Percentiles rank a stretch among this genome's conserved stretches.
phyloP scores from a whole-genome alignment of 2,888 invertebrate species.

The Amiota mariae region DNA sequence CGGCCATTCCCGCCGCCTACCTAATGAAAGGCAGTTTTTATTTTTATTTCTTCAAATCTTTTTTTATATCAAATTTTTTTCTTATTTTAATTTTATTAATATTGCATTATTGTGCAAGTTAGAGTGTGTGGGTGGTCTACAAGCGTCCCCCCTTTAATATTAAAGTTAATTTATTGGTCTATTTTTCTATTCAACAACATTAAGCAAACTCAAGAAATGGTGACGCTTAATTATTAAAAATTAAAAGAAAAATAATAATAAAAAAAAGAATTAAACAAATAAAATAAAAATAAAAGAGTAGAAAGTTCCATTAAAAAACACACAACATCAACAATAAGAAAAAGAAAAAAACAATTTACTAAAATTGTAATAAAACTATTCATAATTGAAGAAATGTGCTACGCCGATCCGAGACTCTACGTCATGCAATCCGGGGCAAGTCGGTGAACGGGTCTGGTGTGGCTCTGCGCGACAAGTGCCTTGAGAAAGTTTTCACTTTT shows the following conservation, averaged over 20 bases:
- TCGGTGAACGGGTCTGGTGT: not conserved
- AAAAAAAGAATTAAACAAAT: not conserved
- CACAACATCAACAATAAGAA: constrained; percentile 9
- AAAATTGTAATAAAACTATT: constrained; percentile 12
- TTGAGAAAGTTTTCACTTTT: constrained; percentile 23
- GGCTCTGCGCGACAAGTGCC: not conserved
- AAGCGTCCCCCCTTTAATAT: too few species aligned
- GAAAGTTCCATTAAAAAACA: constrained; percentile 17
- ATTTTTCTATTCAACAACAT: not conserved
- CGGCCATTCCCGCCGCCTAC: not conserved
- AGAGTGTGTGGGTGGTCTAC: not conserved
- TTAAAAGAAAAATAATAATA: not conserved
- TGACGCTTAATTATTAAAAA: constrained; percentile 14
- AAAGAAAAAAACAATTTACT: not conserved
- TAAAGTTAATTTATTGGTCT: too few species aligned
- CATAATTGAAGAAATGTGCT: constrained; percentile 17
- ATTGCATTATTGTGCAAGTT: not conserved
- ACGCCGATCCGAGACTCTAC: not conserved
- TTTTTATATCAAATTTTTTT: not conserved
- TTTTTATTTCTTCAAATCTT: not conserved
- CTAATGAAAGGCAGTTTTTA: constrained; percentile 11
- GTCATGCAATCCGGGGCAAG: not conserved
- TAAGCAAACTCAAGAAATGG: constrained; percentile 15
- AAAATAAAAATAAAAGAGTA: constrained; percentile 13
- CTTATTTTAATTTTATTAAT: too few species aligned